Percentiles rank a stretch among this genome's conserved stretches.
phyloP scores from a whole-genome alignment of 2,113 vertebrate genomes.

The Phycodurus eques region DNA sequence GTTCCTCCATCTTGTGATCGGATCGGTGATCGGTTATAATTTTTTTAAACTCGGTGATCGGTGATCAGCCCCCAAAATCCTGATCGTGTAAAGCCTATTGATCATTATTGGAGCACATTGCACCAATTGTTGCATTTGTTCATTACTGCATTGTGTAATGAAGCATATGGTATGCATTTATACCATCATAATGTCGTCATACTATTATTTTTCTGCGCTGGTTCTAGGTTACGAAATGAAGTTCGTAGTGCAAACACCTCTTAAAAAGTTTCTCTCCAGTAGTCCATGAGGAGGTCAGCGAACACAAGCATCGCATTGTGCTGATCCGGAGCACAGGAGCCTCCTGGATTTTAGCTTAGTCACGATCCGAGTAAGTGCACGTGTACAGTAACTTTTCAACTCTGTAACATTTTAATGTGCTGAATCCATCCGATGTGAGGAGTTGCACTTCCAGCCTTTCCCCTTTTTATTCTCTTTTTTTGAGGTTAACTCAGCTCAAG shows the following conservation, averaged over 20 bases:
- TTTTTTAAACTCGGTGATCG: no score
- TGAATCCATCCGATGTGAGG: slow-evolving; percentile 38
- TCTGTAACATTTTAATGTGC: slow-evolving; percentile 56
- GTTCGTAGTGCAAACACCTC: neutral
- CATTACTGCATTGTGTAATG: neutral
- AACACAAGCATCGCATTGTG: neutral
- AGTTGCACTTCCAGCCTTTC: slow-evolving; percentile 44
- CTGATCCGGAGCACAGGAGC: neutral
- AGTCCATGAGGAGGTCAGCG: slow-evolving; percentile 16
- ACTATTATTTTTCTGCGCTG: neutral
- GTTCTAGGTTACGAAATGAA: neutral
- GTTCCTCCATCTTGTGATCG: no score
- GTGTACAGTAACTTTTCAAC: slow-evolving; percentile 44
- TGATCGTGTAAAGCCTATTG: no score
- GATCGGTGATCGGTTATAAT: no score
- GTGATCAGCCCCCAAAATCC: no score
- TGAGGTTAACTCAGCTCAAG: slow-evolving; percentile 16
- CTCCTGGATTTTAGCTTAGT: slow-evolving; percentile 34
- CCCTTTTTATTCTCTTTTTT: slow-evolving; percentile 31
- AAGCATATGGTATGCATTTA: neutral
- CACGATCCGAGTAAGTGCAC: slow-evolving; percentile 30
- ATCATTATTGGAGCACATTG: neutral
- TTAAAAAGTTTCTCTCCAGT: slow-evolving; percentile 7
- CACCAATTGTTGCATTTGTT: neutral
- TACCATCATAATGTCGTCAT: neutral